Evolutionary conservation across 2,113 vertebrate genomes (phyloP).

Genomic region (Halichoerus grypus): DNA sequence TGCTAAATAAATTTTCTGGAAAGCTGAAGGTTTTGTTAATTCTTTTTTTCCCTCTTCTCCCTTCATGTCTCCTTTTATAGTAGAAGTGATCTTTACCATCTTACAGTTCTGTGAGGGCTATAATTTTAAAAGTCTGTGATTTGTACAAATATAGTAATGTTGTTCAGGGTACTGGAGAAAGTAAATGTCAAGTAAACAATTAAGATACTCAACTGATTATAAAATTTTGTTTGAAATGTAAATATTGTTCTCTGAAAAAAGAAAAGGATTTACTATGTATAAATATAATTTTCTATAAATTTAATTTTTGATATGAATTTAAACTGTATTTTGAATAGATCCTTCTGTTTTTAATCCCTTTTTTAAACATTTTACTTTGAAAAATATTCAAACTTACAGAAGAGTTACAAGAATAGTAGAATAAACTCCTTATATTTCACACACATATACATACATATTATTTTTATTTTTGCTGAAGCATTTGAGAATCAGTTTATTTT

Average conservation of each 20-base stretch:
- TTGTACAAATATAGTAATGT: neutral
- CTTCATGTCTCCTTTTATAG: neutral
- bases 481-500: neutral
- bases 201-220: neutral
- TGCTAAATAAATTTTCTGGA: neutral
- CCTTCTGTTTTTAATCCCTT: neutral
- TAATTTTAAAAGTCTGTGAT: conserved; percentile 1
- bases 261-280: neutral
- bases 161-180: neutral
- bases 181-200: neutral
- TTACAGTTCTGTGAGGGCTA: neutral
- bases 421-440: neutral
- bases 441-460: neutral
- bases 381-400: neutral
- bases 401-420: neutral
- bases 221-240: neutral
- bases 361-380: neutral
- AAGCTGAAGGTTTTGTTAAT: neutral
- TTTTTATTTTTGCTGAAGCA: neutral
- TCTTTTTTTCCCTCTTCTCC: neutral
- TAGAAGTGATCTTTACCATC: neutral
- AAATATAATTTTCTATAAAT: neutral
- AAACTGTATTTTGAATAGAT: neutral
- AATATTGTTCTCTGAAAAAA: neutral
- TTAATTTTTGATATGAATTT: neutral